A percentile compares a stretch with the other conserved stretches of the same genome.
Conservation (phyloP, 2,797 vertebrate species). For the Gorsachius magnificus region DNA sequence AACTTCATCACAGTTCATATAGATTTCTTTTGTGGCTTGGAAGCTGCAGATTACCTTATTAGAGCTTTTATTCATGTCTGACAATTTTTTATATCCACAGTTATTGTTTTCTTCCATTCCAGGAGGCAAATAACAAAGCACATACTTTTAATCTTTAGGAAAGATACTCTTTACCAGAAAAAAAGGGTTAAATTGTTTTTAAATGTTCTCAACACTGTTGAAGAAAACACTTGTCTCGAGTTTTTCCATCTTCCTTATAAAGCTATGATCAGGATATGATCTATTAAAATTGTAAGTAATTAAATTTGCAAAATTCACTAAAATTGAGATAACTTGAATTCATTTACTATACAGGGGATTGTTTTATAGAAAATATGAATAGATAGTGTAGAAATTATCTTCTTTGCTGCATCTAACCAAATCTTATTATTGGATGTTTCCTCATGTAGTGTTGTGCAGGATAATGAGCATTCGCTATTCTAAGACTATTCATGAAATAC, state of each 20-base stretch:
- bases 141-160: not conserved
- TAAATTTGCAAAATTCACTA: not conserved
- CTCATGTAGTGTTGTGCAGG: not conserved
- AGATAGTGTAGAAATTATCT: not conserved
- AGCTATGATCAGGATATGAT: not conserved
- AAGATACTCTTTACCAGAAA: not conserved
- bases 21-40: not conserved
- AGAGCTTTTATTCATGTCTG: not conserved
- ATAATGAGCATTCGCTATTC: not conserved
- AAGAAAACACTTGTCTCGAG: not conserved
- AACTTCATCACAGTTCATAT: not conserved
- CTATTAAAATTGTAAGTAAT: not conserved
- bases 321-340: not conserved
- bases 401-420: not conserved
- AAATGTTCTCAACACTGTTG: not conserved
- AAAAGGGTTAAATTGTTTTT: not conserved
- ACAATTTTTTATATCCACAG: not conserved
- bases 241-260: not conserved
- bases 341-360: not conserved
- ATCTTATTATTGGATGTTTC: not conserved
- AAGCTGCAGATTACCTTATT: not conserved
- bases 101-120: not conserved
- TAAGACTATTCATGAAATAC: not conserved
- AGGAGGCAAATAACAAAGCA: not conserved
- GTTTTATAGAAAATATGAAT: not conserved